Conservation (phyloP, 2,797 vertebrate species). For the Urophycis tenuis region DNA sequence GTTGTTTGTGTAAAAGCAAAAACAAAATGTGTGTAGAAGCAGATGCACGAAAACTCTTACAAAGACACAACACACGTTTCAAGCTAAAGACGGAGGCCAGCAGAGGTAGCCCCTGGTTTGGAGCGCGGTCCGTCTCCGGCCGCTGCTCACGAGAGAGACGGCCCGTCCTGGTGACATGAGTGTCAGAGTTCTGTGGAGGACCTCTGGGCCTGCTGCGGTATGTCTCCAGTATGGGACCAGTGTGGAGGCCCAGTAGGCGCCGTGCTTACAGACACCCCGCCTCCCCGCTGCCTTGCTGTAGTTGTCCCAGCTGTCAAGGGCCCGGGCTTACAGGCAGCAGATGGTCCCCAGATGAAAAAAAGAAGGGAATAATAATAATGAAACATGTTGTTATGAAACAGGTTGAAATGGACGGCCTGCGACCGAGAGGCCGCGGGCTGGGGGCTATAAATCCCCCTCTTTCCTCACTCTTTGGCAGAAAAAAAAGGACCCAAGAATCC, state of each 20-base stretch:
- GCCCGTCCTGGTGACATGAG: not conserved
- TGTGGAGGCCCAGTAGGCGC: slow-evolving; percentile 3
- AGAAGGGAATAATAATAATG: slow-evolving; percentile 19
- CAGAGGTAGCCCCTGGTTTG: not conserved
- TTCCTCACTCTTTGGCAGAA: not conserved
- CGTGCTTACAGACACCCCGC: slow-evolving; percentile 18
- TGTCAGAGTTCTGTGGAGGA: not conserved
- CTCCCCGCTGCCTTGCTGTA: slow-evolving; percentile 9
- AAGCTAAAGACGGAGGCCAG: not conserved
- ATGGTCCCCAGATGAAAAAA: slow-evolving; percentile 27
- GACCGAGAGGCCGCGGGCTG: slow-evolving; percentile 20
- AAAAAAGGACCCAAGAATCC: not conserved
- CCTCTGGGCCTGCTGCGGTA: not conserved
- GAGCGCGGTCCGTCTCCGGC: not conserved
- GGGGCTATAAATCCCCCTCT: not conserved
- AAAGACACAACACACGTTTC: not conserved
- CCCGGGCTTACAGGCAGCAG: slow-evolving; percentile 27
- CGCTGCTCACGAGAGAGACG: not conserved
- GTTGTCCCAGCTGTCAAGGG: slow-evolving; percentile 43
- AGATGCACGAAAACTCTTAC: not conserved
- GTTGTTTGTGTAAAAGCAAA: not conserved
- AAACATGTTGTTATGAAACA: slow-evolving; percentile 52
- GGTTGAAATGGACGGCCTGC: slow-evolving; percentile 33
- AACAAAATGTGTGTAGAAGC: not conserved
- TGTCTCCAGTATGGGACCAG: not conserved